Evolutionary conservation across 2,888 invertebrate species (phyloP).

Genomic region (Lasiommata megera): DNA sequence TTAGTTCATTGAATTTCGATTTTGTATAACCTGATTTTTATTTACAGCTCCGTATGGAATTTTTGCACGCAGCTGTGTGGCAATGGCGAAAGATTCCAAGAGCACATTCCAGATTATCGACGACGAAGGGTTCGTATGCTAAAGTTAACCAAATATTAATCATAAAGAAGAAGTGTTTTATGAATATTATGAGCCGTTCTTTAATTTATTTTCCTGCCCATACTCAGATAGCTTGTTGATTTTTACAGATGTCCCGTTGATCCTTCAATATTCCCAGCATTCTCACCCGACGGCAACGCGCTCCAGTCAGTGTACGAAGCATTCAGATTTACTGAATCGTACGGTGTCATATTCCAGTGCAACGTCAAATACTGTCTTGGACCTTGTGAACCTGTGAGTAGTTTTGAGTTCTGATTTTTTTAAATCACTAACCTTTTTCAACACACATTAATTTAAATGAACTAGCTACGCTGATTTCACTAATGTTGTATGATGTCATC

Average conservation of each 20-base stretch:
- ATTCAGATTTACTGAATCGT: constrained; percentile 97
- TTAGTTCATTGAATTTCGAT: background rate
- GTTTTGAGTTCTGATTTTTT: constrained; percentile 7
- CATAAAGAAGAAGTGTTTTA: no score
- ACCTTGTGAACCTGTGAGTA: constrained; percentile 93
- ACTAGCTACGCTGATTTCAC: background rate
- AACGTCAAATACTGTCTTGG: constrained; percentile 98
- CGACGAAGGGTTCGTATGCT: constrained; percentile 88
- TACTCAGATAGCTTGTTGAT: background rate
- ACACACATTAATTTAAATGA: constrained; percentile 2
- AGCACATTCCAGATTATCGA: constrained; percentile 98
- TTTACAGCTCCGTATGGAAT: constrained; percentile 95
- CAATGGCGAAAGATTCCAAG: constrained; percentile 98
- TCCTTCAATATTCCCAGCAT: constrained; percentile 95
- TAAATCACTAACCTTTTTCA: background rate
- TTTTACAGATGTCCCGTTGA: constrained; percentile 91
- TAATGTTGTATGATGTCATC: background rate
- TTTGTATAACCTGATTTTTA: background rate
- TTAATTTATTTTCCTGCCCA: no score
- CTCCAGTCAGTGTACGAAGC: constrained; percentile 96
- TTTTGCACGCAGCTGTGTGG: constrained; percentile 96
- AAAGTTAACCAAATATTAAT: no score
- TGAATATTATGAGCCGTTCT: background rate
- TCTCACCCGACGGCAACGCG: constrained; percentile 94
- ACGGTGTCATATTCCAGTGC: constrained; percentile 98